These are phyloP conservation scores for Poecilia picta DNA, from an alignment of 2,797 vertebrate genomes.

Conservation along the genomic window DNA sequence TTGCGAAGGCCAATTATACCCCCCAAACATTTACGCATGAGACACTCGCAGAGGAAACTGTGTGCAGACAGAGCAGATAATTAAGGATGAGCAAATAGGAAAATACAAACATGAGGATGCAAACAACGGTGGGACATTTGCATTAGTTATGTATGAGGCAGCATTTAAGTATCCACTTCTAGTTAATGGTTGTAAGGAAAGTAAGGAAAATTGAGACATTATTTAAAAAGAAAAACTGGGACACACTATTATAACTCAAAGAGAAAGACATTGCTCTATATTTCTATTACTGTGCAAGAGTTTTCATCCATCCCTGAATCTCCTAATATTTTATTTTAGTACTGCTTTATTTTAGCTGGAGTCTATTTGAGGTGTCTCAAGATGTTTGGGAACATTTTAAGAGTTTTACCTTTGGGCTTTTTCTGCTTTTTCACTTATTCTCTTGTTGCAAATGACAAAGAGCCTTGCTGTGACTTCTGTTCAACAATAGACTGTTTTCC, in stretches of 20 bases:
- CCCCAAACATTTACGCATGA: conserved; percentile 8
- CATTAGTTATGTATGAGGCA: not conserved
- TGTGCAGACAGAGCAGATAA: not conserved
- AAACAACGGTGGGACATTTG: not conserved
- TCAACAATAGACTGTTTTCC: not conserved
- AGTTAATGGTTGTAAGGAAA: not conserved
- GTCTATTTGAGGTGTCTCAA: not conserved
- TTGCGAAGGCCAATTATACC: conserved; percentile 13
- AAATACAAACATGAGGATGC: not conserved
- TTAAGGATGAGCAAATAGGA: not conserved
- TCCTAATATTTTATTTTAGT: not conserved
- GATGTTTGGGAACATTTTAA: not conserved
- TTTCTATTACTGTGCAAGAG: not conserved
- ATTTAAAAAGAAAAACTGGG: not conserved
- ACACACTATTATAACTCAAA: not conserved
- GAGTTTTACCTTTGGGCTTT: not conserved
- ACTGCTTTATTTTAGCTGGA: not conserved
- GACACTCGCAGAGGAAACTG: conserved; percentile 6
- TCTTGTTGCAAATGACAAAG: not conserved
- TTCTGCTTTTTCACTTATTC: not conserved
- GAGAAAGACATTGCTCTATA: not conserved
- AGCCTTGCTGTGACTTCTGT: not conserved
- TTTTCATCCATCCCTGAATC: not conserved
- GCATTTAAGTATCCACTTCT: not conserved
- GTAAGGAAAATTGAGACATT: not conserved